Base-by-base conservation (phyloP, 2,888 invertebrate species). In the Lissocephala sabroskyi region DNA sequence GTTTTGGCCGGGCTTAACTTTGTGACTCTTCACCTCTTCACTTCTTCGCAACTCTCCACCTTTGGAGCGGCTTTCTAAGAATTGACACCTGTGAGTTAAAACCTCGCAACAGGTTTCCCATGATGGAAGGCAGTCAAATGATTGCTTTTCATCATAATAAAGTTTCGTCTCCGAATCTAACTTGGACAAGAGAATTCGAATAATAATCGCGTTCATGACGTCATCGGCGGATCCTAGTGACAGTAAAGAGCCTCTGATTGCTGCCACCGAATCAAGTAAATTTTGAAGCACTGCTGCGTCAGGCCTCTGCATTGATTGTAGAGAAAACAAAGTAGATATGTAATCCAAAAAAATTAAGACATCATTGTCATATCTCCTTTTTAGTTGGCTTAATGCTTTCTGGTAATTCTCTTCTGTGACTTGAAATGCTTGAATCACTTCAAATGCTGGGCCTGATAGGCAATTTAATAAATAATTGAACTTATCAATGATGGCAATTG, bases 401-500 rank as follows among this genome's bases (percentile, higher is more conserved):
- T 10, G 37, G 23, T 39, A 19, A 13, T 39, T 39, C 1, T 39
- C 37, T n/a, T 39, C 37, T 39, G 37, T 39, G 17, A 39, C 37
- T 39, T 39, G 37, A 11, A 39, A 39, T 10, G 23, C 2, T 23
- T 39, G n/a, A n/a, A 39, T 19, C 1, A 39, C 37, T 13, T 39
- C 10, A 10, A 39, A 5, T 11, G 37, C 37, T n/a, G 37, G 16
- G 7, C 41, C 43, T 13, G 35, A 47, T 16, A 43, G 18, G n/a
- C 52, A 47, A 4, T 29, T 19, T 9, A 47, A 14, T 9, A 52
- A 18, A 14, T 52, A 42, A 11, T 46, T 52, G 13, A 43, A 44
- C 28, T 51, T 47, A 14, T 52, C 41, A 1, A 44, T 44, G 13
- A 14, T 37, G 6, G 36, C 13, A 13, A 36, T 9, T 4, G 36